These are phyloP conservation scores for Drosophila mimica DNA, from an alignment of 2,888 invertebrate genomes.

Conservation along the genomic window DNA sequence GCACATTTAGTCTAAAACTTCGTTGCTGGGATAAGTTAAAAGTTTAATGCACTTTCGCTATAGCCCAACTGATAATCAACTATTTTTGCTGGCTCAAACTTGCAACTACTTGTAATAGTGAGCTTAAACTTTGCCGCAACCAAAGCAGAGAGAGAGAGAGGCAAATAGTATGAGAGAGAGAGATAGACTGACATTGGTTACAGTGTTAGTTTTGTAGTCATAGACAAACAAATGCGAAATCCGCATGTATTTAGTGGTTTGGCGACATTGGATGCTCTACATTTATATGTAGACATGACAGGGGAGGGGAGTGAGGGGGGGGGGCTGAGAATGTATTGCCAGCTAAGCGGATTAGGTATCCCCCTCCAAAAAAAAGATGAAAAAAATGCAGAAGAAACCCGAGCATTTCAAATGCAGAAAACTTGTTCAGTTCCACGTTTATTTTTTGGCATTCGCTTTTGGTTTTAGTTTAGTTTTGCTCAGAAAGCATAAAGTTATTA, in stretches of 20 bases:
- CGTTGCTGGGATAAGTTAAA: slow-evolving; percentile 50
- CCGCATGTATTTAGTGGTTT: slow-evolving; percentile 7
- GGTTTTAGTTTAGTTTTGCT: slow-evolving; percentile 51
- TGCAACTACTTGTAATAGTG: slow-evolving; percentile 44
- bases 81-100: slow-evolving; percentile 44
- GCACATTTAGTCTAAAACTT: slow-evolving; percentile 37
- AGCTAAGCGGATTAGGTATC: slow-evolving; percentile 67
- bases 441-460: slow-evolving; percentile 13
- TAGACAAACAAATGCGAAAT: slow-evolving; percentile 8
- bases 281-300: background rate
- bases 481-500: slow-evolving; percentile 74
- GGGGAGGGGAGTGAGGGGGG: background rate
- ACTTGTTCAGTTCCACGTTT: slow-evolving; percentile 43
- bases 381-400: background rate
- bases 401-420: slow-evolving; percentile 52
- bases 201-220: background rate
- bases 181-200: background rate
- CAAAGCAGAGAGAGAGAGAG: background rate
- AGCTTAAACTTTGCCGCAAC: slow-evolving; percentile 32
- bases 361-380: slow-evolving; percentile 15
- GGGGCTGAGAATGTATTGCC: slow-evolving; percentile 13
- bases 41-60: slow-evolving; percentile 49
- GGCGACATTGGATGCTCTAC: slow-evolving; percentile 8
- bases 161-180: background rate
- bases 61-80: slow-evolving; percentile 50